Evolutionary conservation across 2,113 vertebrate genomes (phyloP), one percentile per base, ranked within the genome.

Genomic region (Festucalex cinctus): DNA sequence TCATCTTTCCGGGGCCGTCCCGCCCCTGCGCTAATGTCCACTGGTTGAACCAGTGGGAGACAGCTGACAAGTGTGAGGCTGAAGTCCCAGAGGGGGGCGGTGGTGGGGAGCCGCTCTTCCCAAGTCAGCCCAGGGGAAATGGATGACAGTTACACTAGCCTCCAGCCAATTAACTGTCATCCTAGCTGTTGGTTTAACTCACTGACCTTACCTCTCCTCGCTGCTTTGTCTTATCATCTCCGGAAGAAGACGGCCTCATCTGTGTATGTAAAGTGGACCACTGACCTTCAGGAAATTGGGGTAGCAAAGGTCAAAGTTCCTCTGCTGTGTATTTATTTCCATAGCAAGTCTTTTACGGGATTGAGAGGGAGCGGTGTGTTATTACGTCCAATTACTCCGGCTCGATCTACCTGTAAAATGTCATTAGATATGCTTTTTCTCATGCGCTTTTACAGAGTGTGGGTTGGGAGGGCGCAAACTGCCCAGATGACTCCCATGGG

Each of bases 131-230:
- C 80, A 65, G 74, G 85, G 86, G 85, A 91, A 90, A 89, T 83
- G 79, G 87, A 87, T 91, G 90, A 92, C 88, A 90, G 87, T 88
- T 91, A 91, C 90, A 90, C 86, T 80, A 86, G 84, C 88, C 90
- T 88, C 84, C 65, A 82, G 88, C 88, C 90, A 89, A 91, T 91
- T 90, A 90, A 89, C 89, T 90, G 88, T 89, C 91, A 88, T 91
- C 86, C 91, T 90, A 89, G 90, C 86, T 92, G 91, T 92, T 93
- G 90, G 85, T 92, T 92, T 92, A 92, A 92, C 91, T 92, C 77
- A 66, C 75, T 89, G 89, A 90, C 92, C 91, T 88, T 87, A 89
- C 80, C 86, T 87, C 90, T 87, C 73, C 86, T 83, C 75, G 64
- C 62, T 76, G 89, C 89, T 91, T 92, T 91, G 90, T 86, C 86